Base-by-base conservation (phyloP, 2,113 vertebrate genomes). In the Mesitornis unicolor region DNA sequence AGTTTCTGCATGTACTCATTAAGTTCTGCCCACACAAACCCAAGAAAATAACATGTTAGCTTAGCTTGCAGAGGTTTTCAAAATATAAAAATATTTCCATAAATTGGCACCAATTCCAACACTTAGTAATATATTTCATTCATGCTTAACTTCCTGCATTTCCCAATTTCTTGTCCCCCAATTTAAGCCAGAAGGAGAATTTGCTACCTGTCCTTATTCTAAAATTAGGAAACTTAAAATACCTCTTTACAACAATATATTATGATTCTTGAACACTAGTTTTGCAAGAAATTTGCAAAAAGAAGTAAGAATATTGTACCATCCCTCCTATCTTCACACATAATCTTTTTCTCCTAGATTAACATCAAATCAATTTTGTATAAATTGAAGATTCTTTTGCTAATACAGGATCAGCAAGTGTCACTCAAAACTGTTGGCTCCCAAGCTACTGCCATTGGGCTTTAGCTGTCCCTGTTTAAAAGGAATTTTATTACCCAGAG, bases 1-100 rank as follows among this genome's bases (percentile, higher is more conserved):
- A 86, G 19, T 96, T 92, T 92, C 87, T 96, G 84, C 56, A 69
- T 90, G 71, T 96, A 91, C 94, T 95, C 85, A 97, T 93, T 96
- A 96, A 97, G 73, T 68, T 83, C 96, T 97, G 95, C 87, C 97
- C 90, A 97, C 89, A 95, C 87, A 96, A 91, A 87, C 94, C 93
- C 93, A 77, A 78, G 87, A 65, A 97, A 98, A 96, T 82, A 96
- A 84, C 70, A 74, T 42, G 68, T n/a, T 93, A 96, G 90, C 86
- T 94, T 94, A 80, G 84, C 90, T 48, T 83, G 78, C 93, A 91
- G 68, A 90, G 91, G 42, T 40, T 70, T 96, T 90, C 74, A 94
- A 90, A 94, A 84, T 87, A 79, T 22, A 96, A 90, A 84, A 94
- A 79, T 78, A 61, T 80, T 92, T 80, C 57, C 67, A 5, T 78